Conservation (phyloP, 2,888 invertebrate species). For the Cryptus viduatorius region DNA sequence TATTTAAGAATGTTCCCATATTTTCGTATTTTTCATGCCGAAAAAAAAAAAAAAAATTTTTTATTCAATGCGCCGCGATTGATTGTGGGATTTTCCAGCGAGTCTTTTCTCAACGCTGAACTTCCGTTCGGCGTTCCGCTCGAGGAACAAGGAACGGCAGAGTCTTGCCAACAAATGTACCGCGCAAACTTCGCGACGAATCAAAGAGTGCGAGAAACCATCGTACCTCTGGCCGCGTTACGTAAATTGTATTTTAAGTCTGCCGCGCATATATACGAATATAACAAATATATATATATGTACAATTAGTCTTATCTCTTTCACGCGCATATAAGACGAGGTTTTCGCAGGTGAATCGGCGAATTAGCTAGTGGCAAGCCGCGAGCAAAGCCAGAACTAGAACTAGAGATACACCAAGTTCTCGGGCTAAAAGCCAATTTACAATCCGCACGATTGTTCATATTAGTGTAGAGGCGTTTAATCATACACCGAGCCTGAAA, state of each 20-base stretch:
- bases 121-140: neutral
- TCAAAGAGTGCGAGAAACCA: slow-evolving; percentile 19
- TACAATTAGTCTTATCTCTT: slow-evolving; percentile 23
- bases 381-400: neutral
- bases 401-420: slow-evolving; percentile 32
- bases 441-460: slow-evolving; percentile 62
- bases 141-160: slow-evolving; percentile 17
- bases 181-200: slow-evolving; percentile 17
- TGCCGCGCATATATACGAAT: slow-evolving; percentile 13
- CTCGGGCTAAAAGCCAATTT: slow-evolving; percentile 64
- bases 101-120: neutral
- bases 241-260: slow-evolving; percentile 58
- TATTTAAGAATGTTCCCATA: slow-evolving; percentile 2
- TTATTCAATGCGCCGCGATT: neutral
- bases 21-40: neutral
- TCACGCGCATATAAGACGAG: slow-evolving; percentile 17
- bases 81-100: neutral
- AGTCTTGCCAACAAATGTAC: slow-evolving; percentile 23
- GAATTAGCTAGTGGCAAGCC: slow-evolving; percentile 3
- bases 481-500: slow-evolving; percentile 28
- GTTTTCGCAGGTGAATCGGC: slow-evolving; percentile 45
- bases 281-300: slow-evolving; percentile 4
- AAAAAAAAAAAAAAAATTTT: neutral
- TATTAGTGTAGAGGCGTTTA: slow-evolving; percentile 46
- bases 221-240: slow-evolving; percentile 27